These are phyloP conservation scores for Cardiocondyla obscurior DNA, from an alignment of 1,140 invertebrate species.

Conservation along the genomic window DNA sequence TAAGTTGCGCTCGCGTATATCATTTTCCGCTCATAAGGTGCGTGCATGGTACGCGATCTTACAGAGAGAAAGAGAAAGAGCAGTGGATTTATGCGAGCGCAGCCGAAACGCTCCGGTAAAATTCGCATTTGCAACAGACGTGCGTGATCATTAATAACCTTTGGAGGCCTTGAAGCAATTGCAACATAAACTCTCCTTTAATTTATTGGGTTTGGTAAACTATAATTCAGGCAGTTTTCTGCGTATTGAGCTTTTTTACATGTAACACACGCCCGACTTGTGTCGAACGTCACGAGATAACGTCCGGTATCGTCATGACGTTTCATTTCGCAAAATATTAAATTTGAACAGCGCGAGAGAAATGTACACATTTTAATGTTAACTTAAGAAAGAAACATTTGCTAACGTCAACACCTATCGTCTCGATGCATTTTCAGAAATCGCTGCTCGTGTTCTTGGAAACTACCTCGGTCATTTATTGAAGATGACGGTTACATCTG, in stretches of 20 bases:
- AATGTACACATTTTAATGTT: not conserved
- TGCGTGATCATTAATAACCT: constrained; percentile 35
- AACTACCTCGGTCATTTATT: not conserved
- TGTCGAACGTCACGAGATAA: not conserved
- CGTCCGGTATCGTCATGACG: not conserved
- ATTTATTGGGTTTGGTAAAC: constrained; percentile 69
- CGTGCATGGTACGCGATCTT: not conserved
- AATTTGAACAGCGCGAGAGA: not conserved
- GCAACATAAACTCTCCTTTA: constrained; percentile 58
- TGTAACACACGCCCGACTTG: too few relatives aligned
- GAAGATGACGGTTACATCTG: not conserved
- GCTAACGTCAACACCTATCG: not conserved
- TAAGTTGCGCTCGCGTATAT: not conserved
- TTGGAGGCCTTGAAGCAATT: constrained; percentile 45
- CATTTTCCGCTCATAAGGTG: constrained; percentile 9
- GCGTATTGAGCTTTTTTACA: too few relatives aligned
- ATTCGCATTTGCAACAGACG: constrained; percentile 7
- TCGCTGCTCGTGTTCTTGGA: not conserved
- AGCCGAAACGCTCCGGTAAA: constrained; percentile 20
- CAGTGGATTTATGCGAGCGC: not conserved
- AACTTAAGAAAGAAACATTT: not conserved
- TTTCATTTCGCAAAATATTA: not conserved
- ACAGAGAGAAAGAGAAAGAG: constrained; percentile 22
- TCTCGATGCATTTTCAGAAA: not conserved
- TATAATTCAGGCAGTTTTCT: constrained; percentile 12